Percentiles rank a stretch among this genome's conserved stretches.
Conservation (phyloP, 2,113 vertebrate genomes). For the Cynoglossus semilaevis region DNA sequence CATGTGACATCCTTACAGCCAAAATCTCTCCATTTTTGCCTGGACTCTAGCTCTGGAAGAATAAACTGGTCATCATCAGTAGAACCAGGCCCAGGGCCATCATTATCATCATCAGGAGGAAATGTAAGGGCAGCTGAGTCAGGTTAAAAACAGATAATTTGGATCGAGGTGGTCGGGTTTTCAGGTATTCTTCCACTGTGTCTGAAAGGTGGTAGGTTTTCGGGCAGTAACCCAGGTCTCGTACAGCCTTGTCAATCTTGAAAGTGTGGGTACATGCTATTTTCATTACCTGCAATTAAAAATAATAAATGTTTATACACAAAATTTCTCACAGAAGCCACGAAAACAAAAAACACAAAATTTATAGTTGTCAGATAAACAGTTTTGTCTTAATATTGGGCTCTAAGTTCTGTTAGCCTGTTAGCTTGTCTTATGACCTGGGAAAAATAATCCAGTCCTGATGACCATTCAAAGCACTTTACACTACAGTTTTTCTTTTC, state of each 20-base stretch:
- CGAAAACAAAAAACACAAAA: too few species aligned
- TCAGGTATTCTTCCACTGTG: slow-evolving; percentile 83
- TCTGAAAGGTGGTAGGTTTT: slow-evolving; percentile 82
- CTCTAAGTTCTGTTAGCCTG: slow-evolving; percentile 37
- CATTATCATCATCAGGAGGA: slow-evolving; percentile 57
- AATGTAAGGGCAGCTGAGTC: slow-evolving; percentile 17
- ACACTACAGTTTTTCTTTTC: too few species aligned
- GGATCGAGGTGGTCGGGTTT: slow-evolving; percentile 54
- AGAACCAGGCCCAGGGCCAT: slow-evolving; percentile 71
- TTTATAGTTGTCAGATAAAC: slow-evolving; percentile 34
- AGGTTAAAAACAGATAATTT: slow-evolving; percentile 1
- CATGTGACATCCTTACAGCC: too few species aligned
- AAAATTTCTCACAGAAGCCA: too few species aligned
- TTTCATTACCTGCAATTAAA: slow-evolving; percentile 78
- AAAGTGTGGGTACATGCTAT: slow-evolving; percentile 90
- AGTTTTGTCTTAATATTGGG: slow-evolving; percentile 40
- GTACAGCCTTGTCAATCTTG: slow-evolving; percentile 86
- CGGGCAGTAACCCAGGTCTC: slow-evolving; percentile 84
- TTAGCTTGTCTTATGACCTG: slow-evolving; percentile 48
- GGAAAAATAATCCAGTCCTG: too few species aligned
- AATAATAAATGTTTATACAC: background rate
- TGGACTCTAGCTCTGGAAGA: slow-evolving; percentile 32
- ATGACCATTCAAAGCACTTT: too few species aligned
- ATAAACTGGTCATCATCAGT: slow-evolving; percentile 66
- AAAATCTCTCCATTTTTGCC: too few species aligned